Percentiles rank a stretch among this genome's conserved stretches.
These are phyloP conservation scores for Caenorhabditis becei DNA, from an alignment of 2,888 invertebrate species.

Conservation along the genomic window DNA sequence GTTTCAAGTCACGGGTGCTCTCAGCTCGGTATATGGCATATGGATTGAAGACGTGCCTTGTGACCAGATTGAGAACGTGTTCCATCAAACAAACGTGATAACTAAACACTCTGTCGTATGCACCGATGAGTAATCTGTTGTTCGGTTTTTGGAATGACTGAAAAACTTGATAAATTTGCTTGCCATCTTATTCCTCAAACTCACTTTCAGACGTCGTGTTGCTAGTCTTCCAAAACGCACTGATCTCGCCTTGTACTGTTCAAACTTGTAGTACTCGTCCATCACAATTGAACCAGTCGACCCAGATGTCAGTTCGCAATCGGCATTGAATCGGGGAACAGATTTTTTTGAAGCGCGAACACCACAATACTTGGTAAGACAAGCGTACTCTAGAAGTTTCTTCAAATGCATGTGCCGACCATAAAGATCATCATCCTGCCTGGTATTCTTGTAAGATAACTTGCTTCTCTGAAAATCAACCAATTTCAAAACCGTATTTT, in stretches of 20 bases:
- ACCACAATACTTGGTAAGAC: too few relatives aligned
- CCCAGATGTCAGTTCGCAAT: background rate
- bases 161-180: background rate
- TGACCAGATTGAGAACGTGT: conserved; percentile 1
- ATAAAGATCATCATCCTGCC: too few relatives aligned
- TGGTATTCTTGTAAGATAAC: too few relatives aligned
- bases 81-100: conserved; percentile 8
- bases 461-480: too few relatives aligned
- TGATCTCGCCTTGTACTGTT: background rate
- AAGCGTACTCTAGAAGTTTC: too few relatives aligned
- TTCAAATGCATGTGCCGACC: too few relatives aligned
- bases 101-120: background rate
- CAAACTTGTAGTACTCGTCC: conserved; percentile 19
- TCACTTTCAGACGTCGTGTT: background rate
- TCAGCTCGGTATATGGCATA: conserved; percentile 19
- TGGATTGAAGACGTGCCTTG: conserved; percentile 8
- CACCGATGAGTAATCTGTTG: background rate
- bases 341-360: background rate
- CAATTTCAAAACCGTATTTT: too few relatives aligned
- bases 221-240: background rate
- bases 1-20: background rate
- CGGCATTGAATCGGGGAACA: background rate
- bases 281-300: conserved; percentile 4
- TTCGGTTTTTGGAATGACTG: background rate
- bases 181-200: conserved; percentile 8